phyloP scores from a whole-genome alignment of 64 coral and sea anemone species.

The Cladopsammia gracilis region DNA sequence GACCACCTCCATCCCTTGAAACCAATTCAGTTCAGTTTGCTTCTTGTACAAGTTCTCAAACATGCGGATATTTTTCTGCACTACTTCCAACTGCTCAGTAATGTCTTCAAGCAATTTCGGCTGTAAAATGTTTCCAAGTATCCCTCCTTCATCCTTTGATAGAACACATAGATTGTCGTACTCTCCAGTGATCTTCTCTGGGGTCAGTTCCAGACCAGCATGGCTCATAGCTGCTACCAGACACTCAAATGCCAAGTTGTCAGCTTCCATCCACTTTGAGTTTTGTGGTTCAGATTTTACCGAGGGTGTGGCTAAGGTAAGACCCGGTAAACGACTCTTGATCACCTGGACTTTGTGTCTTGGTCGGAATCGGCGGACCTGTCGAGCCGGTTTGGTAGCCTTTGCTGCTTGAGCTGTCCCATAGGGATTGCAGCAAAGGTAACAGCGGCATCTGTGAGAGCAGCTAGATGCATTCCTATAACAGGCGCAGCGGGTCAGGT shows the following conservation, averaged over 20 bases:
- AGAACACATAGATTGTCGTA: slow-evolving; percentile 30
- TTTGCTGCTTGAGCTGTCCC: slow-evolving; percentile 65
- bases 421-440: slow-evolving; percentile 69
- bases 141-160: slow-evolving; percentile 29
- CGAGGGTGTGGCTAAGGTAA: not conserved
- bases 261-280: slow-evolving; percentile 43
- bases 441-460: slow-evolving; percentile 65
- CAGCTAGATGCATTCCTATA: slow-evolving; percentile 62
- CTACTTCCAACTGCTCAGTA: slow-evolving; percentile 23
- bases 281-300: not conserved
- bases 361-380: slow-evolving; percentile 49
- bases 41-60: slow-evolving; percentile 66
- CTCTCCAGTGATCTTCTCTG: slow-evolving; percentile 56
- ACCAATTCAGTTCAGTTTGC: slow-evolving; percentile 70
- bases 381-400: slow-evolving; percentile 35
- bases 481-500: slow-evolving; percentile 70
- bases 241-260: slow-evolving; percentile 64
- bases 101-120: slow-evolving; percentile 38
- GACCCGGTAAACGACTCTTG: slow-evolving; percentile 20
- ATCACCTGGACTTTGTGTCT: slow-evolving; percentile 76
- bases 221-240: slow-evolving; percentile 29
- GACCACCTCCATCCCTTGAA: slow-evolving; percentile 45
- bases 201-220: slow-evolving; percentile 16
- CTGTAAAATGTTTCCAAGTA: slow-evolving; percentile 21
- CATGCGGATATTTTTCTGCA: slow-evolving; percentile 32